Evolutionary conservation across 1,140 invertebrate genomes (phyloP), one percentile per base, ranked within the genome.

Genomic region (Grapholita molesta): DNA sequence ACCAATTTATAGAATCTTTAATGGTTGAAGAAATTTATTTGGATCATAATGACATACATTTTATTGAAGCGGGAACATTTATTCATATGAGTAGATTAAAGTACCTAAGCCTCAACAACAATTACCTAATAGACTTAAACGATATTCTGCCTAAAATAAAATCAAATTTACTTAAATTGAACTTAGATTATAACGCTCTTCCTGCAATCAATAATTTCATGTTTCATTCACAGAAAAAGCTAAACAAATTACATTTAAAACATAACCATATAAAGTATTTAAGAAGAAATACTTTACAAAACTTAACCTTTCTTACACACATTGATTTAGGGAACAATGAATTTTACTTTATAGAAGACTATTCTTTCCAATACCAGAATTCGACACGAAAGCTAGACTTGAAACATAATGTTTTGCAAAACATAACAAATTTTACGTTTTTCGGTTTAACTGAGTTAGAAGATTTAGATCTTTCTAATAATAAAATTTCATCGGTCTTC

Each of bases 381-480:
- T 84, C 83, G 11, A 75, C 83, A 9, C 79, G 86, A 25, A 85
- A 77, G 69, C 74, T 92, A 72, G 91, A 91, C 72, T 68, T 94
- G 72, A 90, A 91, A 28, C 81, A 92, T 52, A 93, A 92, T 42
- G 83, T 85, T 48, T 73, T 93, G 32, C 79, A 84, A 6, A 93
- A 90, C 68, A 83, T 92, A 35, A 86, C 85, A 15, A 86, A 83
- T 66, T 89, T 89, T 72, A 93, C 93, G 2, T 96, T 96, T 82
- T 93, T 94, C 2, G 95, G 96, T 68, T 86, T 96, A 38, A 92
- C 93, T 77, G 94, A 95, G 76, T 84, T 96, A 32, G 94, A 95
- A 87, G 95, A 96, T 76, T 89, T 96, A 3, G 93, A 94, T 75
- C 76, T 96, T 28, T 92, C 94, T 2, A 77, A 93, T 24, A 96